phyloP scores from a whole-genome alignment of 2,797 vertebrate species.

The Lepidocolaptes lacrymiger region DNA sequence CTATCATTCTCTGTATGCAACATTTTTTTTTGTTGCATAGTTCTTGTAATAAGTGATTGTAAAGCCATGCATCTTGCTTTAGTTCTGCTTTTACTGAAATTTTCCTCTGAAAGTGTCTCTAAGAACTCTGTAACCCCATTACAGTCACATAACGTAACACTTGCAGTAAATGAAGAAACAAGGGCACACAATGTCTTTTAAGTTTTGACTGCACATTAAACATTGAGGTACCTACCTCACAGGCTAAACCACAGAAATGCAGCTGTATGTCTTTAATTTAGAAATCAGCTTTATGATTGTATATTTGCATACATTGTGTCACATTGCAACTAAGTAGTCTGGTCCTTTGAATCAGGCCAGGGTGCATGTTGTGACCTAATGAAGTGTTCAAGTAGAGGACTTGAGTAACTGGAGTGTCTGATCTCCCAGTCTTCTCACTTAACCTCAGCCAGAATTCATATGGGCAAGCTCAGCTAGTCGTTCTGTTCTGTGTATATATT shows the following conservation, averaged over 20 bases:
- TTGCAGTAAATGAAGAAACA: background rate
- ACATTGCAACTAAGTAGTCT: rapidly evolving
- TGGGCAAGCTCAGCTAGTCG: rapidly evolving
- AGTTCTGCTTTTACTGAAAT: background rate
- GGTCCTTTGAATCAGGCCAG: background rate
- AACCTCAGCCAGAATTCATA: background rate
- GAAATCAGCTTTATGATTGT: background rate
- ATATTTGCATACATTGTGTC: rapidly evolving
- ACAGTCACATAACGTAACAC: background rate
- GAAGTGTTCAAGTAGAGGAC: background rate
- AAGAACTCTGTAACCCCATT: background rate
- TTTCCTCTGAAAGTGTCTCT: background rate
- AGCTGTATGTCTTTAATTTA: background rate
- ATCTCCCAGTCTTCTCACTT: background rate
- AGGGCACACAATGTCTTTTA: background rate
- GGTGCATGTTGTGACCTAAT: background rate
- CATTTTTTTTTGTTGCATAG: background rate
- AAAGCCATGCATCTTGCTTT: background rate
- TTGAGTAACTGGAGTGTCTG: too few species aligned
- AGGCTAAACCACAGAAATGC: background rate
- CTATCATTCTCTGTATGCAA: background rate
- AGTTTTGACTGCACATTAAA: background rate
- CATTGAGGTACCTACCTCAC: background rate
- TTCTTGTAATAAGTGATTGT: background rate
- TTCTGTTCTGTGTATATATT: background rate